Conservation (phyloP, 1,140 invertebrate species). For the Euwallacea similis region DNA sequence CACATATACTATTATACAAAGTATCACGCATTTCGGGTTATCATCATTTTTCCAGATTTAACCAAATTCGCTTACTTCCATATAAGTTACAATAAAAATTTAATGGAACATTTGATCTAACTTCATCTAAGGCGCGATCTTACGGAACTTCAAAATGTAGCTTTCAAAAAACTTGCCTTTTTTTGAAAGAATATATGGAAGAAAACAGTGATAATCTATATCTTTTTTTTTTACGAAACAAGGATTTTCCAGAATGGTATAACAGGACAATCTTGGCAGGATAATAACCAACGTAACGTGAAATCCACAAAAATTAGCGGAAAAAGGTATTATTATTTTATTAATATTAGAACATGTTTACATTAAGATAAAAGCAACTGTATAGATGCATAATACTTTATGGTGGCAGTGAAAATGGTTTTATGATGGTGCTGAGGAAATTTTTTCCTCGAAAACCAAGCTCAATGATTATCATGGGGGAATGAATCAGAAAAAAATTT, state of each 20-base stretch:
- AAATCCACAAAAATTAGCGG: neutral
- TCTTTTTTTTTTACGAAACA: neutral
- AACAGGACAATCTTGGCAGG: neutral
- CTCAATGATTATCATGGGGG: slow-evolving; percentile 28
- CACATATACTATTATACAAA: too few species aligned
- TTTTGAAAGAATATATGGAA: too few species aligned
- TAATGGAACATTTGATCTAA: too few species aligned
- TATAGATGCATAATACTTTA: slow-evolving; percentile 10
- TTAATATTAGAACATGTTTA: neutral
- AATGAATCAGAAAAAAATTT: slow-evolving; percentile 32
- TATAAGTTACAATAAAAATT: too few species aligned
- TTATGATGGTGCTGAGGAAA: slow-evolving; percentile 8
- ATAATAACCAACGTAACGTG: neutral
- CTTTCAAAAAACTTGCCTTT: neutral
- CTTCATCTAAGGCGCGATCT: neutral
- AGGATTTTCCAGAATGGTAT: slow-evolving; percentile 10
- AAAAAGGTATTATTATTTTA: neutral
- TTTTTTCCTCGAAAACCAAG: slow-evolving; percentile 29
- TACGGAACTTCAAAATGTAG: neutral
- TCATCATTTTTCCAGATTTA: too few species aligned
- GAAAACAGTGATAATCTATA: neutral
- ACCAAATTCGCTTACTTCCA: too few species aligned
- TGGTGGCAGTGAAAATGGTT: slow-evolving; percentile 24
- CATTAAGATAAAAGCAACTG: neutral
- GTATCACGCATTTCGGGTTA: too few species aligned